A percentile compares a stretch with the other conserved stretches of the same genome.
Conservation (phyloP, 2,113 vertebrate genomes). For the Ophthalmolycus amberensis region DNA sequence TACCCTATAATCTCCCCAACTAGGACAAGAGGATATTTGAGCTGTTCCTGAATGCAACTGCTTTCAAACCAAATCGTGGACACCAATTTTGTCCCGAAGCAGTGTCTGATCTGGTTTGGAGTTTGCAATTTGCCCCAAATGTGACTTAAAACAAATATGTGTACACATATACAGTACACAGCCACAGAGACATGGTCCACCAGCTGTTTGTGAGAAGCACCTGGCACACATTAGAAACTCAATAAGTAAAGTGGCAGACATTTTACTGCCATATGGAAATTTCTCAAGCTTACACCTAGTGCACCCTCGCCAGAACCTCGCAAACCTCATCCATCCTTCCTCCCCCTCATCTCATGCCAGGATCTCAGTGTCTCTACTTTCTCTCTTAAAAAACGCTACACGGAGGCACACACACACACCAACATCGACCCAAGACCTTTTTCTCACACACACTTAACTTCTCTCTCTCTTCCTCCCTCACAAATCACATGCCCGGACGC, state of each 20-base stretch:
- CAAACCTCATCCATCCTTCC: slow-evolving; percentile 74
- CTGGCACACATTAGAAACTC: slow-evolving; percentile 85
- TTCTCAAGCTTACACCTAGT: slow-evolving; percentile 78
- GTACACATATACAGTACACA: slow-evolving; percentile 51
- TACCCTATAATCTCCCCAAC: slow-evolving; percentile 44
- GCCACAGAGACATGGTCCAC: slow-evolving; percentile 26
- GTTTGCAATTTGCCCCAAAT: slow-evolving; percentile 57
- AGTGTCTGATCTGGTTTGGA: slow-evolving; percentile 50
- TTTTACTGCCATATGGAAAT: slow-evolving; percentile 85
- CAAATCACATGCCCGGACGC: slow-evolving; percentile 52
- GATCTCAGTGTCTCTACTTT: slow-evolving; percentile 60
- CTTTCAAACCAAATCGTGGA: slow-evolving; percentile 31
- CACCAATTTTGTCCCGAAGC: slow-evolving; percentile 34
- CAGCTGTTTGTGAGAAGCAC: slow-evolving; percentile 69
- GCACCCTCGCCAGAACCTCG: slow-evolving; percentile 63
- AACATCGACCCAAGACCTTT: slow-evolving; percentile 21
- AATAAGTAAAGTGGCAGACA: slow-evolving; percentile 86
- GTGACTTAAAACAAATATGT: slow-evolving; percentile 47
- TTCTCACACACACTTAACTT: slow-evolving; percentile 41
- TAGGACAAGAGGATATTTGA: slow-evolving; percentile 30
- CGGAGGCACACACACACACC: not conserved
- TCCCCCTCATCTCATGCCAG: slow-evolving; percentile 73
- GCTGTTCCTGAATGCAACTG: slow-evolving; percentile 6
- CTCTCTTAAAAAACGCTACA: slow-evolving; percentile 31
- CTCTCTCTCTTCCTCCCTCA: slow-evolving; percentile 33